These are phyloP conservation scores for Shinisaurus crocodilurus DNA, from an alignment of 2,113 vertebrate species.

Conservation along the genomic window DNA sequence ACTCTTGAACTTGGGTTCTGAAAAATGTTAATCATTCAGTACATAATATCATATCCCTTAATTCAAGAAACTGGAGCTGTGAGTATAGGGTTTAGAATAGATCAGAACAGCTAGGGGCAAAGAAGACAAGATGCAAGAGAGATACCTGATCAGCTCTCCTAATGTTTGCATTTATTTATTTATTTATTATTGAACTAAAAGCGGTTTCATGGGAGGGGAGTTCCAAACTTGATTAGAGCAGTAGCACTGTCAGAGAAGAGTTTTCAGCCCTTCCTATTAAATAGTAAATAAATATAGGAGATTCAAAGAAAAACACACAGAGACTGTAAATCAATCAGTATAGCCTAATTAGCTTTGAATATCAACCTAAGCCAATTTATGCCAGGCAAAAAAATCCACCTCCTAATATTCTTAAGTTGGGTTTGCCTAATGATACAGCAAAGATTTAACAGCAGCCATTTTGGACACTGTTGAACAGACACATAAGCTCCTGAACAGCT, in stretches of 20 bases:
- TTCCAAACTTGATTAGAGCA: not conserved
- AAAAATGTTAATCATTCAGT: not conserved
- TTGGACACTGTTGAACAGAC: no score
- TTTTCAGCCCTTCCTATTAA: not conserved
- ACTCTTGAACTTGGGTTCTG: not conserved
- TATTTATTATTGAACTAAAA: not conserved
- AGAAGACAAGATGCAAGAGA: no score
- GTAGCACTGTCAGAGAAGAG: not conserved
- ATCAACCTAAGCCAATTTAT: no score
- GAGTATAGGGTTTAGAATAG: not conserved
- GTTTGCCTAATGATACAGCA: no score
- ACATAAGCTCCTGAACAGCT: no score
- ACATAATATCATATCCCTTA: not conserved
- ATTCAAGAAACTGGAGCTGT: not conserved
- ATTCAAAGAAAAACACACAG: no score
- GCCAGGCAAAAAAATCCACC: no score
- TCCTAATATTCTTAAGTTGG: no score
- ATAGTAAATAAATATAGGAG: no score
- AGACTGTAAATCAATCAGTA: no score
- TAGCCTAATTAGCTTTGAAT: no score
- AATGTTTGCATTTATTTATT: not conserved
- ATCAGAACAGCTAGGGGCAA: not conserved
- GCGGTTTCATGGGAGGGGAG: not conserved
- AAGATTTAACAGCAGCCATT: no score
- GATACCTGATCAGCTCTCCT: not conserved